Conservation (phyloP, 1,140 invertebrate genomes). For the Drosophila varians region DNA sequence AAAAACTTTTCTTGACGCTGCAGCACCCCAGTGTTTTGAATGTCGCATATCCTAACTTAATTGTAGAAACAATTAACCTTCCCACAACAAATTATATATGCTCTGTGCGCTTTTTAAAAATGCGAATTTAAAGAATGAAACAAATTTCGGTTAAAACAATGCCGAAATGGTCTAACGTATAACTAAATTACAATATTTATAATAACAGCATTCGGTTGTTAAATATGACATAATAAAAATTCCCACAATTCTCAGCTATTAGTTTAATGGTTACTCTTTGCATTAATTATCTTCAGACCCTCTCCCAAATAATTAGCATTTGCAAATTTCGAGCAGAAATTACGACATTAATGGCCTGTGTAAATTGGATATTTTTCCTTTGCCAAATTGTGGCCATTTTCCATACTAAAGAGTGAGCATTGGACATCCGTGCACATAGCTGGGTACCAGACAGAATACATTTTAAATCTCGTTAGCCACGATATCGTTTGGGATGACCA, state of each 20-base stretch:
- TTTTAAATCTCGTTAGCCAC: not conserved
- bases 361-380: constrained; percentile 11
- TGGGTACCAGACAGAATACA: no score
- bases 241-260: constrained; percentile 18
- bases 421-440: no score
- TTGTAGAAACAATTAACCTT: not conserved
- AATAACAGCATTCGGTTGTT: not conserved
- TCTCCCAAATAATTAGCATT: constrained; percentile 24
- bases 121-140: no score
- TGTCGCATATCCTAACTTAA: constrained; percentile 21
- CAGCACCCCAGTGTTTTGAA: constrained; percentile 2
- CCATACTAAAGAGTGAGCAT: no score
- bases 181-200: not conserved
- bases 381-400: not conserved
- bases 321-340: constrained; percentile 12
- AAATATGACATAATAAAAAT: not conserved
- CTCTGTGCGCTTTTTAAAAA: no score
- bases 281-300: constrained; percentile 18
- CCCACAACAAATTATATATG: no score
- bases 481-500: not conserved
- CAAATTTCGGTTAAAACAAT: no score
- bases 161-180: no score
- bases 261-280: constrained; percentile 26
- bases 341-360: constrained; percentile 16
- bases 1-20: not conserved